Percentiles rank a stretch among this genome's conserved stretches.
Conservation (phyloP, 2,797 vertebrate species). For the Smutsia gigantea region DNA sequence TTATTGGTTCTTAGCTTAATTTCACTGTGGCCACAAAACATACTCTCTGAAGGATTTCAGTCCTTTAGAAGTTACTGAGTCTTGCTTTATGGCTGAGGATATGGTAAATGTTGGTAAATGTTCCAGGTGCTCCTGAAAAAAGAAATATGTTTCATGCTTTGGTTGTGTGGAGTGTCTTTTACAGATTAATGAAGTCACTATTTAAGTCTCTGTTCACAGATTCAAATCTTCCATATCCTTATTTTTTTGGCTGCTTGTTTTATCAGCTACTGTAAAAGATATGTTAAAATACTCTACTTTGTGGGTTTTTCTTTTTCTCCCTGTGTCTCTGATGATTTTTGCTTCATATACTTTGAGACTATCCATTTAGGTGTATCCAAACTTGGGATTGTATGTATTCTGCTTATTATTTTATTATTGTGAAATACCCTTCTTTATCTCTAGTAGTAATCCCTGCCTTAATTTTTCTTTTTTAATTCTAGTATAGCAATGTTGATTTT, state of each 20-base stretch:
- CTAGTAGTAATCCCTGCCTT: not conserved
- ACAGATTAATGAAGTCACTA: not conserved
- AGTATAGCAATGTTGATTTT: not conserved
- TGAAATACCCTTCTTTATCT: not conserved
- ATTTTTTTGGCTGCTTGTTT: not conserved
- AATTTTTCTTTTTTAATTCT: not conserved
- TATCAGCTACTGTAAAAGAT: not conserved
- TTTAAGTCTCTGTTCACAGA: not conserved
- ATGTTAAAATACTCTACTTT: not conserved
- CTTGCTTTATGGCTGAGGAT: not conserved
- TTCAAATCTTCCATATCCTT: not conserved
- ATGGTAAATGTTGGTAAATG: not conserved
- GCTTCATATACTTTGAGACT: not conserved
- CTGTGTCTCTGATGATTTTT: not conserved
- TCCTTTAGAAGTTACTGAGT: not conserved
- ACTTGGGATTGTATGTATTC: not conserved
- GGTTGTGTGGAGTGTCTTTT: not conserved
- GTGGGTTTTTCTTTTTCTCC: not conserved
- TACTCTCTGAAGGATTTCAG: not conserved
- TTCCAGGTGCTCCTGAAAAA: not conserved
- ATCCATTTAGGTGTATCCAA: not conserved
- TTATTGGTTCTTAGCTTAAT: not conserved
- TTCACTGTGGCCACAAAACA: not conserved
- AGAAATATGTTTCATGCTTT: not conserved
- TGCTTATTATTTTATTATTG: not conserved